Evolutionary conservation across 1,140 invertebrate genomes (phyloP).

Genomic region (Cydia pomonella): DNA sequence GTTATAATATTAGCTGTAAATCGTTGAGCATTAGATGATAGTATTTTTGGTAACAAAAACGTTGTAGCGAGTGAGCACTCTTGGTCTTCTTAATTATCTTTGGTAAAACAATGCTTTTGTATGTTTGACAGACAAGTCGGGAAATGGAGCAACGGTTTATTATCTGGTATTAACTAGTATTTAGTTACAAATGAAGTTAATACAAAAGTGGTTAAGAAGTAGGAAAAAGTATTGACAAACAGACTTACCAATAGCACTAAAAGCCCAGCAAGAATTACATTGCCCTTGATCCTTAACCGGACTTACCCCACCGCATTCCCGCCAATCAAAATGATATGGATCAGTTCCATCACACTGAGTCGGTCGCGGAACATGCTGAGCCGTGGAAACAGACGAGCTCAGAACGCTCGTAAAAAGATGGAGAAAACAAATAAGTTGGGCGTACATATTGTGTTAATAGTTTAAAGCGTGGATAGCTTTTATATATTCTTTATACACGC

Average conservation of each 20-base stretch:
- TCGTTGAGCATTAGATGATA: too few relatives aligned
- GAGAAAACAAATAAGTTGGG: background rate
- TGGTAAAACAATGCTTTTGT: too few relatives aligned
- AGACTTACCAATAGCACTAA: conserved; percentile 1
- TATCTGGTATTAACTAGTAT: too few relatives aligned
- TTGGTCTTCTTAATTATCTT: too few relatives aligned
- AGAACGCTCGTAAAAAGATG: background rate
- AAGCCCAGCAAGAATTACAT: background rate
- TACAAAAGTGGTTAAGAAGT: too few relatives aligned
- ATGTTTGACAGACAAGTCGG: too few relatives aligned
- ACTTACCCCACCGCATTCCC: background rate
- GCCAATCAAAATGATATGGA: background rate
- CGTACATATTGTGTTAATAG: background rate
- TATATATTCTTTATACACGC: background rate
- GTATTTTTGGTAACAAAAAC: too few relatives aligned
- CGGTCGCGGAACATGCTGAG: background rate
- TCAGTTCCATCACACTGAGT: background rate
- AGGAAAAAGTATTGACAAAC: background rate
- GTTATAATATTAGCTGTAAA: too few relatives aligned
- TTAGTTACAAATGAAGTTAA: too few relatives aligned
- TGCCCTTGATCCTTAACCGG: background rate
- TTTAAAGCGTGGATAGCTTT: background rate
- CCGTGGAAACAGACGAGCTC: background rate
- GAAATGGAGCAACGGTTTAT: too few relatives aligned
- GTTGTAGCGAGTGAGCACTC: too few relatives aligned